Evolutionary conservation across 64 coral and sea anemone genomes (phyloP), one percentile per base, ranked within the genome.

Genomic region (Catalaphyllia jardinei): DNA sequence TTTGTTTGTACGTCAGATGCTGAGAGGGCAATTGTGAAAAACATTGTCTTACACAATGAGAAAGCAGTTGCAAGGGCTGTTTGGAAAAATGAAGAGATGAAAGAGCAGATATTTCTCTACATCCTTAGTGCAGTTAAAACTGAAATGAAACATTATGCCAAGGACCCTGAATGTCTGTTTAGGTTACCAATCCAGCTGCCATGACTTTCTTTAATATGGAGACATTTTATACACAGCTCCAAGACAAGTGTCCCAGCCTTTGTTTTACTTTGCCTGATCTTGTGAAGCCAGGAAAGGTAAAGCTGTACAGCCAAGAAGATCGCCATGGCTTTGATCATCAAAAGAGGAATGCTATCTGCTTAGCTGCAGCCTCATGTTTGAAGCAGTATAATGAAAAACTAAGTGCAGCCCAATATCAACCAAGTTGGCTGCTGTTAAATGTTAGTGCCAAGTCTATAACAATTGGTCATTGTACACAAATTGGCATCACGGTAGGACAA

Each of bases 371-470:
- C 25, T 52, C 71, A 59, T 87, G 86, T 76, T 20, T 88, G 8
- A 71, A 76, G 24, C 63, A 59, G 63, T 80, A 55, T 25, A 89
- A 89, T 42, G 64, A 80, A 52, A 75, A 79, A 35, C 61, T 89
- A 7, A 89, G 87, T 89, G 87, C 87, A 25, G 30, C 33, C 27
- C 76, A 89, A 64, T 79, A 69, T 38, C 59, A 33, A 51, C 50
- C 30, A 42, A 78, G 87, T 38, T 75, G 79, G 39, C 63, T 79
- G 59, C 78, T 89, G 24, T 61, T 89, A 29, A 89, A 79, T 89
- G 87, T 62, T 89, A 75, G 87, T 15, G 75, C 87, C 62, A 89
- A 89, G 87, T 75, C 87, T 4, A 10, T 89, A 16, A 79, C 75
- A 10, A 61, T 89, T 14, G 87, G 79, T 29, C 38, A 60, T 15